Evolutionary conservation across 2,113 vertebrate genomes (phyloP).

Genomic region (Emydura subglobosa): DNA sequence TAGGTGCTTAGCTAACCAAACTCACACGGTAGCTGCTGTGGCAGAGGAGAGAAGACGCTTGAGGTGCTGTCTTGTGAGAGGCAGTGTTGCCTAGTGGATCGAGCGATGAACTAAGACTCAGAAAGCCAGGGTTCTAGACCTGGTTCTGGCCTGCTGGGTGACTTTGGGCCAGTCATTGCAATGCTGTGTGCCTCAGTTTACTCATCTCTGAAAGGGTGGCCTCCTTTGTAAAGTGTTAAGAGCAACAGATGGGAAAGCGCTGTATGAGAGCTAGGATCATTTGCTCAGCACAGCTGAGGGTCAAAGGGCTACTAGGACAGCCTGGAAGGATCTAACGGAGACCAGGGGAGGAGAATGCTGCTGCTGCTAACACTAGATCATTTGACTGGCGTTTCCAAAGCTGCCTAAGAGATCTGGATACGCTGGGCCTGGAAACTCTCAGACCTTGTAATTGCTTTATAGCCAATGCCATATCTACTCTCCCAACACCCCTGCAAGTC

Average conservation of each 20-base stretch:
- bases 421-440: too few species aligned
- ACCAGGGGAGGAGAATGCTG: background rate
- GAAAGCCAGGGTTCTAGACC: too few species aligned
- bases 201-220: background rate
- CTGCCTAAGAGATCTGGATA: too few species aligned
- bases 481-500: too few species aligned
- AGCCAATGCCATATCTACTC: too few species aligned
- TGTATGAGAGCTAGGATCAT: background rate
- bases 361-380: background rate
- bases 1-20: background rate
- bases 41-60: background rate
- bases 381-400: background rate
- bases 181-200: background rate
- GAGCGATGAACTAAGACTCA: background rate
- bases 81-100: background rate
- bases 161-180: too few species aligned
- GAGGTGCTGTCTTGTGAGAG: background rate
- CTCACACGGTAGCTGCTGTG: background rate
- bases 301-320: background rate
- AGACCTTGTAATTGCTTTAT: too few species aligned
- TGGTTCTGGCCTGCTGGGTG: too few species aligned
- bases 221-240: background rate
- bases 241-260: background rate
- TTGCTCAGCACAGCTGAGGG: background rate
- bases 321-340: background rate